Base-by-base conservation (phyloP, 2,888 invertebrate species). In the Dioctria rufipes region DNA sequence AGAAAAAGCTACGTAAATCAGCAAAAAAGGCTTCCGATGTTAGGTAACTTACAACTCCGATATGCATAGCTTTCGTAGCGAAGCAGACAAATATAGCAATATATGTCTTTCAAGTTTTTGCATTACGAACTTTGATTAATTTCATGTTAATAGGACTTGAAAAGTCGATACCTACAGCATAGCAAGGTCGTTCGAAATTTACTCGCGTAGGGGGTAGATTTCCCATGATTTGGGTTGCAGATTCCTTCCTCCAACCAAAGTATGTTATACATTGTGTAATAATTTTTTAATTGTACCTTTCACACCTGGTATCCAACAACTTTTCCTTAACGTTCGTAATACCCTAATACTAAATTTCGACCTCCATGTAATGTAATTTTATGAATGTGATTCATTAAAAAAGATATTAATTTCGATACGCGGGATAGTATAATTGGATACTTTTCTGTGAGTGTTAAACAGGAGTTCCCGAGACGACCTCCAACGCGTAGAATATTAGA, bases 11-110 rank as follows among this genome's bases (percentile, higher is more conserved):
- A 5, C 81, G 51, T 13, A 85, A 79, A 0, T 83, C 78, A 2
- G 83, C 84, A 4, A 85, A 11, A 69, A 85, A 85, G 0, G 82
- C 81, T 9, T 84, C 82, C 2, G 84, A 83, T 2, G 83, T 75
- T 42, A 80, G n/a, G 51, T 60, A 58, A 8, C 8, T 42, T 3
- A 77, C 66, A 51, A 63, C 25, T 65, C 75, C 82, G 5, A 75
- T 13, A 66, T 75, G 69, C 11, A 82, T 25, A 1, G 80, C 79
- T 37, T 78, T 80, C 2, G 66, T 79, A 2, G 66, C n/a, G n/a
- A 79, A 25, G 40, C 81, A 81, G 8, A 81, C 39, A 37, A 81
- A 80, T 39, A 78, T 9, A 3, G 61, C 54, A 5, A 78, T 63
- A 39, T 77, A 80, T 0, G 37, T 9, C n/a, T 81, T 81, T 3